These are phyloP conservation scores for Crotalus horridus DNA, from an alignment of 2,113 vertebrate genomes.

Conservation along the genomic window DNA sequence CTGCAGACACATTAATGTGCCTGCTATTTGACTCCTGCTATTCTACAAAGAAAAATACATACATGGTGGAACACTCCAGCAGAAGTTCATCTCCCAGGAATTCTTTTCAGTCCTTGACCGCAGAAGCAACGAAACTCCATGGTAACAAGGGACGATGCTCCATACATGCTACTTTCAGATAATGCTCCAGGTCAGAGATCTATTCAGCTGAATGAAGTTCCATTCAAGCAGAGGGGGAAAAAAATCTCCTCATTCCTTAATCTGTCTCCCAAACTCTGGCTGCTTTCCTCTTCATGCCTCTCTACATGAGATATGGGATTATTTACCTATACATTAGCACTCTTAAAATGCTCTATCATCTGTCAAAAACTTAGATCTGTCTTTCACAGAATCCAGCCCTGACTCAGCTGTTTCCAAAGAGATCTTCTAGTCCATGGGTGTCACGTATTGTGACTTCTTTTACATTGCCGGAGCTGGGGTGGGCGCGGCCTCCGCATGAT, in stretches of 20 bases:
- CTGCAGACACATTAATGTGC: background rate
- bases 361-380: rapidly evolving
- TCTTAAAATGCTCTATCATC: background rate
- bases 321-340: background rate
- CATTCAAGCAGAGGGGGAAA: background rate
- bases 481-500: too few relatives aligned
- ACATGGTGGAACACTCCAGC: background rate
- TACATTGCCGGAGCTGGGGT: too few relatives aligned
- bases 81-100: background rate
- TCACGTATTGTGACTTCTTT: too few relatives aligned
- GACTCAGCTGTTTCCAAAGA: background rate
- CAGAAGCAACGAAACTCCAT: background rate
- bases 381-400: background rate
- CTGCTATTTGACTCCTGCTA: background rate
- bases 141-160: slow-evolving; percentile 2
- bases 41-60: background rate
- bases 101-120: slow-evolving; percentile 18
- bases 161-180: background rate
- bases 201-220: background rate
- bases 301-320: background rate
- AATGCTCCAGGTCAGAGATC: background rate
- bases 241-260: background rate
- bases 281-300: background rate
- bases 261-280: background rate
- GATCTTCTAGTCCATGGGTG: background rate